Evolutionary conservation across 53 echinoderm and acorn worm species (phyloP), one percentile per base, ranked within the genome.

Genomic region (Patiria pectinifera): DNA sequence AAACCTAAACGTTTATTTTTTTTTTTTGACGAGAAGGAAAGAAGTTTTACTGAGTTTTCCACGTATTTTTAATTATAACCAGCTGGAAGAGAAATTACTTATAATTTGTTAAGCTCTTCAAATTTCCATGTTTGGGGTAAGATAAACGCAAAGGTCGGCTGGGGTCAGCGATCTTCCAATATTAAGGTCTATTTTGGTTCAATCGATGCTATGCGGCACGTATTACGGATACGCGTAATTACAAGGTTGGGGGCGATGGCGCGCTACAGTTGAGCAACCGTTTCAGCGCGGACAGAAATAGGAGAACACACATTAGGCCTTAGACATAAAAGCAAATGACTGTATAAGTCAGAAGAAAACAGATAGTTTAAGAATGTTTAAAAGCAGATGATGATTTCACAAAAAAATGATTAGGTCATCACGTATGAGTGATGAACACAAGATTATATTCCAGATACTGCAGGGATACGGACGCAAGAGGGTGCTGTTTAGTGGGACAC

Each of bases 171-270:
- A 74, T 74, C 24, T 21, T 23, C 18, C 66, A 66, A 8, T 48
- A 53, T 13, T 59, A 66, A 11, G 16, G 66, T 84, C 84, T 63
- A 63, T 84, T 66, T 63, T 84, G 18, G 43, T 43, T 11, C 62
- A 62, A 84, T 66, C 63, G 62, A 43, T 62, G 63, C 43, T 63
- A 24, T 12, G 18, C 59, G 59, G 59, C 18, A 45, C 69, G 84
- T 84, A 84, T 25, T 63, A 66, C 84, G 84, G 84, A 84, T 84
- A 63, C 66, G 18, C 66, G 25, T 58, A 84, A 84, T 84, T 84
- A 84, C 45, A 66, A 43, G 24, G 60, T 23, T 22, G 3, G 59
- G 21, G 22, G 2, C 83, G 53, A 6, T 23, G 59, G 45, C 60
- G 83, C 59, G n/a, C 11, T 22, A 35, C 35, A 21, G 60, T 13